Conservation (phyloP, 1,140 invertebrate genomes). For the Danaus plexippus region DNA sequence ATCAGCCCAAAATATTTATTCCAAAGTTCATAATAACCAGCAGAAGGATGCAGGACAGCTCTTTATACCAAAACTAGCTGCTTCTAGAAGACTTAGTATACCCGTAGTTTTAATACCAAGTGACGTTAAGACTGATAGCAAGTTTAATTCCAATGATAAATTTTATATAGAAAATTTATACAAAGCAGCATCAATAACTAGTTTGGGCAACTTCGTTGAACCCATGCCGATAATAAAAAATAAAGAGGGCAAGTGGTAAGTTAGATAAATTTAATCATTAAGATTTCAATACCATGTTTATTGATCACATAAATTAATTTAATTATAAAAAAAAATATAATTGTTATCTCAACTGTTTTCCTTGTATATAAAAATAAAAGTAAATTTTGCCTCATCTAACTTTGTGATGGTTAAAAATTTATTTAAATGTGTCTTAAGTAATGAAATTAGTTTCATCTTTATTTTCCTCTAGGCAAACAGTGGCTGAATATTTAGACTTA, state of each 20-base stretch:
- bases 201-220: conserved; percentile 59
- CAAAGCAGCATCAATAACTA: conserved; percentile 57
- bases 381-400: too few relatives aligned
- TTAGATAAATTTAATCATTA: conserved; percentile 5
- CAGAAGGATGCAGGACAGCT: conserved; percentile 42
- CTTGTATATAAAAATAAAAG: too few relatives aligned
- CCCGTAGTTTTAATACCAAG: conserved; percentile 56
- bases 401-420: too few relatives aligned
- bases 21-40: conserved; percentile 26
- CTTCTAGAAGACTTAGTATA: conserved; percentile 55
- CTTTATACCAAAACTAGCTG: conserved; percentile 47
- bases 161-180: conserved; percentile 61
- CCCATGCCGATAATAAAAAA: conserved; percentile 64
- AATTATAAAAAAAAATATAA: too few relatives aligned
- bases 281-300: too few relatives aligned
- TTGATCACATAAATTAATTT: too few relatives aligned
- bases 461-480: conserved; percentile 50
- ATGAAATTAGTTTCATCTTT: conserved; percentile 2
- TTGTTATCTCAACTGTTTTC: too few relatives aligned
- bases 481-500: conserved; percentile 73
- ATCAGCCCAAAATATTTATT: conserved; percentile 53
- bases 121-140: conserved; percentile 36
- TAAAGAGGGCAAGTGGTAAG: conserved; percentile 65
- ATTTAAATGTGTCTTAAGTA: neutral
- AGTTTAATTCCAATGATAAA: conserved; percentile 51